Evolutionary conservation across 2,113 vertebrate species (phyloP), one percentile per base, ranked within the genome.

Genomic region (Gallinago jamesoni): DNA sequence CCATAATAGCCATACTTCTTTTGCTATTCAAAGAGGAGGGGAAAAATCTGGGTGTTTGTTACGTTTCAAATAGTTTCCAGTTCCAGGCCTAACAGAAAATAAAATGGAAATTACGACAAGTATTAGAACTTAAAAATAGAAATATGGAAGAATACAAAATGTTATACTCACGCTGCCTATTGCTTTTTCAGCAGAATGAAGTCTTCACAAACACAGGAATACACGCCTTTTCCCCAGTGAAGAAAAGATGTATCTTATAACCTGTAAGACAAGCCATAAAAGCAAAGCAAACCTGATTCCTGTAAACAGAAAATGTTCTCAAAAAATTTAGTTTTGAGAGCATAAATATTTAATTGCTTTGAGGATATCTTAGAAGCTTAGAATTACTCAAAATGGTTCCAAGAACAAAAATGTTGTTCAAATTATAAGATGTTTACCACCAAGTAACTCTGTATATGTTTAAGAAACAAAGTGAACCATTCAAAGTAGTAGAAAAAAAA

Each of bases 311-410:
- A 90, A 74, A 33, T 3, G 9, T 77, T 84, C 59, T 80, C 92
- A 48, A 89, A 94, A 90, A 86, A 84, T 57, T 80, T 68, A 91
- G 45, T 77, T 86, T 84, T 7, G 47, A 33, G 23, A 87, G 7
- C 48, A 87, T 91, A 91, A 97, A 87, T 93, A 90, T 95, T 95
- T 89, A 74, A 63, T 74, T 82, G 20, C 23, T 39, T 67, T 43
- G 1, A 59, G 37, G 16, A 31, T 7, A 13, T n/a, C 70, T 93
- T 14, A 43, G 53, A 56, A 93, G 52, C 24, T 64, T 48, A 64
- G 62, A 52, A 68, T 82, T 84, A 82, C 48, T 85, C 57, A 68
- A 90, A 78, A 76, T 10, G 75, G 27, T 27, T 28, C 37, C 45
- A 91, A 57, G 55, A 84, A 78, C 28, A 63, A 55, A 91, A 84